phyloP scores from a whole-genome alignment of 2,797 vertebrate genomes.

The Anomalospiza imberbis region DNA sequence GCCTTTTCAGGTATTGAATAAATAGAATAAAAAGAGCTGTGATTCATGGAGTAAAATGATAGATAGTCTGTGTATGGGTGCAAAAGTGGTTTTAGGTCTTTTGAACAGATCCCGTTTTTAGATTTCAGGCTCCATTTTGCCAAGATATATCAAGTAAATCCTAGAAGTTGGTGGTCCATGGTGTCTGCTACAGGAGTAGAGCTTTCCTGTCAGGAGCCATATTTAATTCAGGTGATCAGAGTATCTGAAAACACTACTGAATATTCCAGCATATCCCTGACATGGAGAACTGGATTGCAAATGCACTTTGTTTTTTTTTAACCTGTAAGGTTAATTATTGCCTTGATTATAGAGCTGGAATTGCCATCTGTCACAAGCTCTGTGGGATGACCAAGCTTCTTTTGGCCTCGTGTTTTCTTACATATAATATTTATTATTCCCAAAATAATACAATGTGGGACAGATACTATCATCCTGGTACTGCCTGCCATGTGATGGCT shows the following conservation, averaged over 20 bases:
- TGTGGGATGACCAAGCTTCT: conserved; percentile 43
- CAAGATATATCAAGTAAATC: not conserved
- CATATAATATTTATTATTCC: conserved; percentile 37
- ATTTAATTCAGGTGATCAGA: not conserved
- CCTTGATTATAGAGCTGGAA: conserved; percentile 27
- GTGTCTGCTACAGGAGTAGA: not conserved
- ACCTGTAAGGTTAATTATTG: conserved; percentile 19
- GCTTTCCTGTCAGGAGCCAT: not conserved
- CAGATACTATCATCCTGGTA: conserved; percentile 1
- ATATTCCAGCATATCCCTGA: not conserved
- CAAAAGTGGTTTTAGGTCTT: not conserved
- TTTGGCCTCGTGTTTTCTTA: conserved; percentile 4
- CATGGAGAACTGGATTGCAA: not conserved
- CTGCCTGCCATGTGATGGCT: not conserved
- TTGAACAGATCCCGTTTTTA: not conserved
- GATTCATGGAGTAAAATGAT: not conserved
- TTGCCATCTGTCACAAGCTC: conserved; percentile 36
- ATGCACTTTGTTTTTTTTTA: not conserved
- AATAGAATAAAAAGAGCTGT: not conserved
- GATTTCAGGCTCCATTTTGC: not conserved
- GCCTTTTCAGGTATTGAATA: not conserved
- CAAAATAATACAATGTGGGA: conserved; percentile 27
- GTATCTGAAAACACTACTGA: not conserved
- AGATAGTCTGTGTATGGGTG: not conserved
- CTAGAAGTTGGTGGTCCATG: not conserved